phyloP scores from a whole-genome alignment of 2,797 vertebrate species.

The Euphonia xanthogaster region DNA sequence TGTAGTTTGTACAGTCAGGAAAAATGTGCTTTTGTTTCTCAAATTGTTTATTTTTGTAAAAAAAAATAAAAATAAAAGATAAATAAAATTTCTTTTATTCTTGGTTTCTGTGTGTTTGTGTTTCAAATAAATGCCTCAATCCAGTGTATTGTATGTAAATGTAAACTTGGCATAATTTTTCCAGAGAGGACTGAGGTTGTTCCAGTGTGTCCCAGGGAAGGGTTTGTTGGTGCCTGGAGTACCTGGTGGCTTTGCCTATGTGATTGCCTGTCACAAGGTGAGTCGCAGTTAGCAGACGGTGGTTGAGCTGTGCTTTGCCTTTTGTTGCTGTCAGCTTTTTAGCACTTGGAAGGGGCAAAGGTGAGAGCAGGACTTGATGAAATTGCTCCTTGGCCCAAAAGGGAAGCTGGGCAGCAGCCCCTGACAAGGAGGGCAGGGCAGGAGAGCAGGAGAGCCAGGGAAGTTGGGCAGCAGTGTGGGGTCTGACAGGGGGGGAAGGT shows the following conservation, averaged over 20 bases:
- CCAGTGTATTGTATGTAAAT: not conserved
- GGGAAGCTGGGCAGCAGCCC: not conserved
- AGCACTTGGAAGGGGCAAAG: not conserved
- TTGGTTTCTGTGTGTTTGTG: not conserved
- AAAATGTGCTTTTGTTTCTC: constrained; percentile 76
- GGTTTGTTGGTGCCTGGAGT: not conserved
- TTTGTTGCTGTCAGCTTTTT: not conserved
- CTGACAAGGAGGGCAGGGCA: not conserved
- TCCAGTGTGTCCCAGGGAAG: not conserved
- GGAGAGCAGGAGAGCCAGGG: not conserved
- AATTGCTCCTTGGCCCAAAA: not conserved
- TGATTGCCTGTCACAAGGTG: not conserved
- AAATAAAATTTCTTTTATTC: constrained; percentile 24
- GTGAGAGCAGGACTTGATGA: not conserved
- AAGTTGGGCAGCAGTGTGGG: not conserved
- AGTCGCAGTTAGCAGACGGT: not conserved
- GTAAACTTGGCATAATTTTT: not conserved
- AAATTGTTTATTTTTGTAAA: constrained; percentile 84
- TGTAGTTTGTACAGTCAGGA: constrained; percentile 79
- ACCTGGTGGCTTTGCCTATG: rapidly evolving
- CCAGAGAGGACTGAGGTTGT: not conserved
- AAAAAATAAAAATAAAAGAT: constrained; percentile 60
- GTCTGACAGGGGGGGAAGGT: not conserved
- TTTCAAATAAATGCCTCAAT: not conserved
- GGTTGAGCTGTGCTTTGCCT: not conserved